Evolutionary conservation across 2,113 vertebrate species (phyloP).

Genomic region (Phylloscopus trochiloides): DNA sequence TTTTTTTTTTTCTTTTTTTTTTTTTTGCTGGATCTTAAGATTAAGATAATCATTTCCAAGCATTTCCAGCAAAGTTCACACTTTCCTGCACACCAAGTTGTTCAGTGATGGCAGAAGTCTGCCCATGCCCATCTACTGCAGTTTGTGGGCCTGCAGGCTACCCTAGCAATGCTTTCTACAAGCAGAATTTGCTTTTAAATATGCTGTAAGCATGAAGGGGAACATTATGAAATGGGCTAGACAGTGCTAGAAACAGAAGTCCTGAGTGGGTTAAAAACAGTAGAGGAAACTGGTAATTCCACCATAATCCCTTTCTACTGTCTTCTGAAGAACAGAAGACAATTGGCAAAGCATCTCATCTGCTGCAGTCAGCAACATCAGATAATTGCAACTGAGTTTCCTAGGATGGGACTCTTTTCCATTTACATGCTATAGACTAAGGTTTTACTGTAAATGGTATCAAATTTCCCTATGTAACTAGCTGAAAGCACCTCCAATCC

Average conservation of each 20-base stretch:
- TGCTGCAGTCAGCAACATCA: not conserved
- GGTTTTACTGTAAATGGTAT: not conserved
- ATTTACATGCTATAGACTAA: not conserved
- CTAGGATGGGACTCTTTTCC: not conserved
- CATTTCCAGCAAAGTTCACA: not conserved
- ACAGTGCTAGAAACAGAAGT: not conserved
- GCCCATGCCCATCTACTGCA: fast-evolving
- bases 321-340: not conserved
- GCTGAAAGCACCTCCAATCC: not conserved
- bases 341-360: not conserved
- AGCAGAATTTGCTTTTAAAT: not conserved
- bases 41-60: not conserved
- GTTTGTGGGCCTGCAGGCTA: not conserved
- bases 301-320: not conserved
- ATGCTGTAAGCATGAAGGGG: not conserved
- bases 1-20: too few relatives aligned
- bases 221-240: not conserved
- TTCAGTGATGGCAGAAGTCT: not conserved
- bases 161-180: not conserved
- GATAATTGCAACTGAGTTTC: not conserved
- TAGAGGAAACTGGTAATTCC: not conserved
- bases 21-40: not conserved
- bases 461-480: not conserved
- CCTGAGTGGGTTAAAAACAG: not conserved
- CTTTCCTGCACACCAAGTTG: not conserved